phyloP scores from a whole-genome alignment of 2,113 vertebrate species.

The Carassius auratus region DNA sequence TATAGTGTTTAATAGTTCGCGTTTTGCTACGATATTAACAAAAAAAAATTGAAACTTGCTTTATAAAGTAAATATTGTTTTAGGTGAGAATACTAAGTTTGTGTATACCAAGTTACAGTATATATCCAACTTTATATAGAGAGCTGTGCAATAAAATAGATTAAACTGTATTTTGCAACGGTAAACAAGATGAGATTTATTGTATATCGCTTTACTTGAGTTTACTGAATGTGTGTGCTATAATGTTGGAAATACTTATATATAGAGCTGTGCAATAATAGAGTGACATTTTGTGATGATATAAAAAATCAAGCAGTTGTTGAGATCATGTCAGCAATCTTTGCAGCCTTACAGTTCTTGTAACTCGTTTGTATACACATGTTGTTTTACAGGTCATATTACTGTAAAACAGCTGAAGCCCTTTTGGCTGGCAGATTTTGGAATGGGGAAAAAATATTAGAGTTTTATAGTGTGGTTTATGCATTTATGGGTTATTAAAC shows the following conservation, averaged over 20 bases:
- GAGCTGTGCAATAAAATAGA: not conserved
- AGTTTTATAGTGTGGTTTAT: conserved; percentile 29
- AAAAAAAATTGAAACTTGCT: too few species aligned
- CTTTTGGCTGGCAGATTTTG: conserved; percentile 1
- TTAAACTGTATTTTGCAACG: not conserved
- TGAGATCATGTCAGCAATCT: not conserved
- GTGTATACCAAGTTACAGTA: too few species aligned
- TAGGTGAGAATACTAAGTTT: too few species aligned
- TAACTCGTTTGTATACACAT: conserved; percentile 5
- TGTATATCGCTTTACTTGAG: not conserved
- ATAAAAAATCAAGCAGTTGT: not conserved
- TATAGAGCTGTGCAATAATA: not conserved
- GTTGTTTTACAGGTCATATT: not conserved
- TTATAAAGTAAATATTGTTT: too few species aligned
- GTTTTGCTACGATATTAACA: too few species aligned
- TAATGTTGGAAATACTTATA: not conserved
- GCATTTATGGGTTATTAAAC: conserved; percentile 16
- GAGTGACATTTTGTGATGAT: not conserved
- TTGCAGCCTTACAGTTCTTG: not conserved
- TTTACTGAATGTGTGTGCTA: not conserved
- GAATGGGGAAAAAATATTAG: not conserved
- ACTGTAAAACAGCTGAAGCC: conserved; percentile 6
- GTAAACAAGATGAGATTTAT: not conserved
- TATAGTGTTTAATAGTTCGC: too few species aligned
- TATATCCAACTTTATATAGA: not conserved